phyloP scores from a whole-genome alignment of 2,113 vertebrate species.

The Apistogramma diplotaenia region DNA sequence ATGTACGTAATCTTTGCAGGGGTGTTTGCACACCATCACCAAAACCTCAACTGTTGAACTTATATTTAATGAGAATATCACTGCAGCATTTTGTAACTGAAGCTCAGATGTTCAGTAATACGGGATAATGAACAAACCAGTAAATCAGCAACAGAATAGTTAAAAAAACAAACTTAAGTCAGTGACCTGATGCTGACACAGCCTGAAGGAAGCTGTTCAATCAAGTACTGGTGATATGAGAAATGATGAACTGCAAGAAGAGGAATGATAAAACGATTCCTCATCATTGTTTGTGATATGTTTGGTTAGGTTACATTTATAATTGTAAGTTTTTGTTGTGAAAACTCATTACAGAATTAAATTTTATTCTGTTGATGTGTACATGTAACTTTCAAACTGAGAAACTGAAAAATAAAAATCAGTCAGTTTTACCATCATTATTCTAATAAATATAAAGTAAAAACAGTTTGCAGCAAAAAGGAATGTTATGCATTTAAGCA shows the following conservation, averaged over 20 bases:
- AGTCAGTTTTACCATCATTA: constrained; percentile 29
- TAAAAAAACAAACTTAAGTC: no score
- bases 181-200: no score
- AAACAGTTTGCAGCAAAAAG: constrained; percentile 17
- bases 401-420: not conserved
- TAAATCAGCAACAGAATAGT: no score
- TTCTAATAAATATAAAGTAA: constrained; percentile 52
- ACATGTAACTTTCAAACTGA: not conserved
- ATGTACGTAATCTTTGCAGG: not conserved
- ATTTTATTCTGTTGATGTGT: not conserved
- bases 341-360: no score
- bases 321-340: no score
- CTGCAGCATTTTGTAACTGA: not conserved
- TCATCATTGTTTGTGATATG: not conserved
- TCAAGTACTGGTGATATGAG: no score
- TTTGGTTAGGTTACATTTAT: no score
- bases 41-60: not conserved
- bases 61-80: not conserved
- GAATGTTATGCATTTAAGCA: not conserved
- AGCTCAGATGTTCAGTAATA: not conserved
- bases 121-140: not conserved
- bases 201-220: not conserved
- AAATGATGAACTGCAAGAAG: no score
- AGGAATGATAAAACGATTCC: not conserved
- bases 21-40: not conserved